These are phyloP conservation scores for Beaufortia kweichowensis DNA, from an alignment of 2,113 vertebrate genomes.

Conservation along the genomic window DNA sequence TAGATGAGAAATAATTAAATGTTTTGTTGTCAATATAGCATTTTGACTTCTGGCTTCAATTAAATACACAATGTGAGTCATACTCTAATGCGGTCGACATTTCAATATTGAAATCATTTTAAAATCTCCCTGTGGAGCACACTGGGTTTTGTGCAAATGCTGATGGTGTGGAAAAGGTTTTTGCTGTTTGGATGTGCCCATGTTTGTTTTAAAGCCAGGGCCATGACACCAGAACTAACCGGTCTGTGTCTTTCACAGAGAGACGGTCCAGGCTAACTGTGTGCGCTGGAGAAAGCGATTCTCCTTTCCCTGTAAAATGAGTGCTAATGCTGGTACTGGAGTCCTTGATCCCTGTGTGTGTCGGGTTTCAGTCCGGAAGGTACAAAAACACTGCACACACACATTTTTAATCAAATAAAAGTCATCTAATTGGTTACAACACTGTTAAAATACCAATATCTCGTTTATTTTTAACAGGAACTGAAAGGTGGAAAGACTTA, in stretches of 20 bases:
- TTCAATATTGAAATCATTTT: background rate
- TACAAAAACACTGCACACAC: conserved; percentile 54
- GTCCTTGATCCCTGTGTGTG: conserved; percentile 90
- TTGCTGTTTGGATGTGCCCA: background rate
- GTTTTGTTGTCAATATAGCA: background rate
- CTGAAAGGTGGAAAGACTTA: conserved; percentile 95
- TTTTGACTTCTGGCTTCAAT: conserved; percentile 20
- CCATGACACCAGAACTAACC: background rate
- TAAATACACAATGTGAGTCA: conserved; percentile 12
- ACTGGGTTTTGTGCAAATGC: background rate
- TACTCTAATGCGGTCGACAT: background rate
- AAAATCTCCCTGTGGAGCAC: background rate
- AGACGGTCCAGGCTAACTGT: conserved; percentile 92
- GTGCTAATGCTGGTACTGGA: conserved; percentile 88
- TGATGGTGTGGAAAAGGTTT: background rate
- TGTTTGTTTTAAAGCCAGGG: conserved; percentile 18
- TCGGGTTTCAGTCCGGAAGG: conserved; percentile 94
- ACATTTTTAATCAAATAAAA: background rate
- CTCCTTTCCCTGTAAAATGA: conserved; percentile 95
- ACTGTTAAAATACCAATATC: background rate
- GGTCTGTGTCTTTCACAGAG: conserved; percentile 69
- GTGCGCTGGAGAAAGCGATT: conserved; percentile 93
- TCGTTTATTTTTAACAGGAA: conserved; percentile 76
- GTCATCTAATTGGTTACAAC: background rate
- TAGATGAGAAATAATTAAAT: conserved; percentile 21